These are phyloP conservation scores for Gerris lacustris DNA, from an alignment of 2,888 invertebrate genomes.

Conservation along the genomic window DNA sequence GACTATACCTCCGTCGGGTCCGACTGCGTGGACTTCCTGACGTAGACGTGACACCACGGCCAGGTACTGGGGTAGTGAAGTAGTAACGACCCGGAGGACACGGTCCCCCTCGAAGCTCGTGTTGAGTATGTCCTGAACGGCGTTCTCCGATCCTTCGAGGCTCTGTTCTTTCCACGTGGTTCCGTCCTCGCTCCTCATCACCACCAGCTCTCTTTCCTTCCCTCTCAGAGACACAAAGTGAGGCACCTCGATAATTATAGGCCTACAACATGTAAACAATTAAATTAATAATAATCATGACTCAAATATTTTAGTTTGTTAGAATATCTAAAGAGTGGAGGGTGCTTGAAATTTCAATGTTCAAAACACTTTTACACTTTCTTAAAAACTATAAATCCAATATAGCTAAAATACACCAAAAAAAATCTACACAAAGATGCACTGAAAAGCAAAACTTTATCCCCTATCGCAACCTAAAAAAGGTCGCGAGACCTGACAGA, in stretches of 20 bases:
- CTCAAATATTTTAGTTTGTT: not conserved
- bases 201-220: constrained; percentile 89
- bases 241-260: constrained; percentile 89
- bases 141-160: constrained; percentile 70
- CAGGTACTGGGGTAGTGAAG: constrained; percentile 96
- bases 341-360: not conserved
- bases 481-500: too few species aligned
- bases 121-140: constrained; percentile 80
- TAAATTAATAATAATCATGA: not conserved
- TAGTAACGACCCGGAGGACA: constrained; percentile 86
- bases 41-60: constrained; percentile 88
- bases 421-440: too few species aligned
- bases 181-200: constrained; percentile 92
- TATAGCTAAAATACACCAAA: too few species aligned
- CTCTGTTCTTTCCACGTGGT: constrained; percentile 97
- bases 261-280: constrained; percentile 43
- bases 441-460: too few species aligned
- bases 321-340: not conserved
- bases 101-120: constrained; percentile 76
- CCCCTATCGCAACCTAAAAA: too few species aligned
- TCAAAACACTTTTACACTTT: not conserved
- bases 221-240: constrained; percentile 92
- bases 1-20: constrained; percentile 93
- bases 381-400: too few species aligned
- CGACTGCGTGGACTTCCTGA: constrained; percentile 94